A percentile compares a stretch with the other conserved stretches of the same genome.
phyloP scores from a whole-genome alignment of 2,797 vertebrate genomes.

The Onychomys leucogaster region DNA sequence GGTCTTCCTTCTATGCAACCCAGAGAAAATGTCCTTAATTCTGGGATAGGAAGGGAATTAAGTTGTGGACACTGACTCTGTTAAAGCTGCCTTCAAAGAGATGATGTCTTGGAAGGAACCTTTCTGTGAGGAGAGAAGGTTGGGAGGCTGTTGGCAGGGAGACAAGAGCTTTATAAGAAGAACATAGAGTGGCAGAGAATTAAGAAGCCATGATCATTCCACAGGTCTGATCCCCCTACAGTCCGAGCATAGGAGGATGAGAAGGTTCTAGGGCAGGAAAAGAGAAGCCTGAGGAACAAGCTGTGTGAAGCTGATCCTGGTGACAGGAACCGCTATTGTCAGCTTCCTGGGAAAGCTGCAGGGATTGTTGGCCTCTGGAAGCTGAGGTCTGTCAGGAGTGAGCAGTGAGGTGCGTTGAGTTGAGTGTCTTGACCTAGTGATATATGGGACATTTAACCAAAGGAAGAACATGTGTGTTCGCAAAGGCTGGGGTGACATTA shows the following conservation, averaged over 20 bases:
- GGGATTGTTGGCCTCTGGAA: neutral
- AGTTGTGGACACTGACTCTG: neutral
- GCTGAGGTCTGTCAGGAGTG: neutral
- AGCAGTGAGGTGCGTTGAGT: no score
- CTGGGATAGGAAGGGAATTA: neutral
- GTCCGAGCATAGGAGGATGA: neutral
- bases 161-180: neutral
- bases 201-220: neutral
- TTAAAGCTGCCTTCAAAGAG: neutral
- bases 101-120: neutral
- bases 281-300: neutral
- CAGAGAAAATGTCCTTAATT: neutral
- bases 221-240: neutral
- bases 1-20: neutral
- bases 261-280: neutral
- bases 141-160: neutral
- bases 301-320: neutral
- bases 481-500: neutral
- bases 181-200: neutral
- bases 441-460: neutral
- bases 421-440: neutral
- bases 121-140: neutral
- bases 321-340: neutral
- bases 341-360: neutral
- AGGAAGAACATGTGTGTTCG: neutral